Evolutionary conservation across 2,797 vertebrate species (phyloP).

Genomic region (Phrynocephalus guinanensis): DNA sequence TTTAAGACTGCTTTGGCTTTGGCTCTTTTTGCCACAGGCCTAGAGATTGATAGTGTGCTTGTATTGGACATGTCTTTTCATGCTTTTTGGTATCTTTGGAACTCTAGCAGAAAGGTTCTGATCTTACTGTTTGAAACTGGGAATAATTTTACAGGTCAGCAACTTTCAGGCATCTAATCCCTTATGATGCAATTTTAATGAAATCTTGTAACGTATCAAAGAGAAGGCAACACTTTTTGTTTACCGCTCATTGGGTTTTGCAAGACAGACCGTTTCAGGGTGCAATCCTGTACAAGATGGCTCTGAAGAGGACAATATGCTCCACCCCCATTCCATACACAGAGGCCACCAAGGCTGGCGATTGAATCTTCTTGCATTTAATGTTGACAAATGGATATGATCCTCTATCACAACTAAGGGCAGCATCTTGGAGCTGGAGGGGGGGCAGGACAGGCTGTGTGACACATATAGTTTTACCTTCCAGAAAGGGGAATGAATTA

Average conservation of each 20-base stretch:
- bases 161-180: neutral
- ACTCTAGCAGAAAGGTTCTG: neutral
- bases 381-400: neutral
- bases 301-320: neutral
- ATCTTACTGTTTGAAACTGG: neutral
- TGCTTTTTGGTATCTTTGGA: neutral
- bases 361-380: neutral
- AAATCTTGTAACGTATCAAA: neutral
- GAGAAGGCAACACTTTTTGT: neutral
- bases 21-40: neutral
- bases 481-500: neutral
- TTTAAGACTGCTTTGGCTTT: neutral
- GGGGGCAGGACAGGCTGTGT: neutral
- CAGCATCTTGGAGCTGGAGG: neutral
- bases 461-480: neutral
- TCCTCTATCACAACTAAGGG: neutral
- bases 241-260: neutral
- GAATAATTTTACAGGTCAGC: constrained; percentile 10
- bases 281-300: neutral
- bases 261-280: neutral
- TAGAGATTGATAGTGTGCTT: neutral
- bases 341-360: neutral
- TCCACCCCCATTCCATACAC: neutral
- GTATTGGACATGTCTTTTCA: neutral
- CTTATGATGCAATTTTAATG: neutral